Evolutionary conservation across 2,113 vertebrate genomes (phyloP), one percentile per base, ranked within the genome.

Genomic region (Trogon surrucura): DNA sequence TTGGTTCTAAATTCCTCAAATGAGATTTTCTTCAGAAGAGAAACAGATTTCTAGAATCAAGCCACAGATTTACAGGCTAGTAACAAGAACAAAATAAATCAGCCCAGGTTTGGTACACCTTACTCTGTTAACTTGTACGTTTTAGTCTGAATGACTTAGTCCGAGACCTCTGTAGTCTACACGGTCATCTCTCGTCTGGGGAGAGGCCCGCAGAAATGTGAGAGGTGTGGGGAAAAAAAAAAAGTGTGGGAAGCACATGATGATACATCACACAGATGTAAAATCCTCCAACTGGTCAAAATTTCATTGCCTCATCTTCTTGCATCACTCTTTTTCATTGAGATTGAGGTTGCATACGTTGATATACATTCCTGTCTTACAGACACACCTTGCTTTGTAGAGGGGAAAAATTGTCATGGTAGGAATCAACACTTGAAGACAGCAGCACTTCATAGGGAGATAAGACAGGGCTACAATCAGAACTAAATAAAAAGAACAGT

Each of bases 141-240:
- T 50, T 80, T 83, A 41, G 21, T 57, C n/a, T 58, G 48, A 75
- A 13, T 2, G 5, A 20, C 36, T 54, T 25, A 26, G 26, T 0
- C 29, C 16, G 51, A 61, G 32, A 53, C 6, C 32, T 27, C 44
- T 27, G 13, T 1, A 48, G 47, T 8, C 56, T 30, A 6, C 77
- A 71, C 0, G 0, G 50, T 5, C 60, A 60, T 7, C 36, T 62
- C 30, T 25, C 26, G 36, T 2, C 34, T 6, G 29, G 11, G 54
- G 17, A 41, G 57, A 38, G 50, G n/a, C n/a, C 64, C 44, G 51
- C 19, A 38, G 57, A 48, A 41, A 19, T 4, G 26, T 75, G 69
- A 54, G 30, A 25, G 6, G 20, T n/a, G 36, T 30, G 45, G 29
- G 70, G n/a, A 41, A 41, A 41, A 41, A 41, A 41, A 41, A 41